Evolutionary conservation across 1,140 invertebrate genomes (phyloP).

Genomic region (Mya arenaria): DNA sequence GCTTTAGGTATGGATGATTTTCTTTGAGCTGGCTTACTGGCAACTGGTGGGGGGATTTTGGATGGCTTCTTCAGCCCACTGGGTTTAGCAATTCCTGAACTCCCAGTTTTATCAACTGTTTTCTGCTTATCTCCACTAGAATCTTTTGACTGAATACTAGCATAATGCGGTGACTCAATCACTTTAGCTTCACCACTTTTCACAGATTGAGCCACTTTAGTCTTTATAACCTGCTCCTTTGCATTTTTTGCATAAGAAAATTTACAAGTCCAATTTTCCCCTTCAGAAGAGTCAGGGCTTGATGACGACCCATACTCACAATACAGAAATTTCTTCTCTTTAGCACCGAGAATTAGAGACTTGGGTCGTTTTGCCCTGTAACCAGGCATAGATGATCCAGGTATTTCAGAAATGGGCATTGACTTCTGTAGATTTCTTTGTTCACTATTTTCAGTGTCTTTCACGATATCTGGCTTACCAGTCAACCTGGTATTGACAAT

Average conservation of each 20-base stretch:
- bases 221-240: constrained; percentile 42
- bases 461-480: constrained; percentile 66
- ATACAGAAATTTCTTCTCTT: constrained; percentile 70
- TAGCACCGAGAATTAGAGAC: constrained; percentile 69
- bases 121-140: background rate
- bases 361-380: constrained; percentile 64
- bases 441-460: constrained; percentile 65
- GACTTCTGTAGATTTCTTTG: constrained; percentile 40
- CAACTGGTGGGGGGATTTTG: constrained; percentile 66
- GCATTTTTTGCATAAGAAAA: constrained; percentile 57
- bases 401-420: constrained; percentile 36
- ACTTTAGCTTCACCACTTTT: constrained; percentile 56
- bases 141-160: background rate
- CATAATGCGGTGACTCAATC: constrained; percentile 46
- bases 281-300: constrained; percentile 54
- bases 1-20: constrained; percentile 7
- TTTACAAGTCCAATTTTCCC: constrained; percentile 54
- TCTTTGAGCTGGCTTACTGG: constrained; percentile 50
- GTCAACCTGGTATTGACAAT: constrained; percentile 36
- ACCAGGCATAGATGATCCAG: constrained; percentile 34
- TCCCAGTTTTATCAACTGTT: background rate
- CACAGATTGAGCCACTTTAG: constrained; percentile 34
- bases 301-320: constrained; percentile 70
- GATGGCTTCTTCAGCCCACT: constrained; percentile 41
- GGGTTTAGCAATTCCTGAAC: constrained; percentile 20